Evolutionary conservation across 2,797 vertebrate genomes (phyloP).

Genomic region (Myripristis murdjan): DNA sequence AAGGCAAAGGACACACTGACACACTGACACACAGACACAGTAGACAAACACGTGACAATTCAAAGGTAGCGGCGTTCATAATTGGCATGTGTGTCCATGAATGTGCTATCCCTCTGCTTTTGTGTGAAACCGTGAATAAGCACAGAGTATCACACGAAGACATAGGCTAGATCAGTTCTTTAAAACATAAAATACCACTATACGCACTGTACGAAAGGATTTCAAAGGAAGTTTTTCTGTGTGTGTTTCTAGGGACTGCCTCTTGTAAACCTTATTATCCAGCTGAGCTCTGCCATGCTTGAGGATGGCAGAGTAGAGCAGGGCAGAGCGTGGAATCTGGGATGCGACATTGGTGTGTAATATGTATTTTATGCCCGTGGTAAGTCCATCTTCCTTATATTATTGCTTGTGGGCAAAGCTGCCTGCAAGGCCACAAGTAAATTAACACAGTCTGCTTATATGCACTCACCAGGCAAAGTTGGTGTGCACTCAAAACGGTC

Average conservation of each 20-base stretch:
- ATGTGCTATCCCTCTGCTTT: conserved; percentile 44
- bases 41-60: conserved; percentile 31
- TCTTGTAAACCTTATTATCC: conserved; percentile 26
- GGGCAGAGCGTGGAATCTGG: conserved; percentile 6
- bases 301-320: conserved; percentile 16
- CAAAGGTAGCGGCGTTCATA: conserved; percentile 56
- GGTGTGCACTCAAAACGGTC: conserved; percentile 13
- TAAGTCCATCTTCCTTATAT: conserved; percentile 4
- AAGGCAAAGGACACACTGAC: conserved; percentile 66
- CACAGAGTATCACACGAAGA: conserved; percentile 44
- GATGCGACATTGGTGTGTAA: conserved; percentile 14
- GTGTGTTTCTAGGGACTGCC: conserved; percentile 27
- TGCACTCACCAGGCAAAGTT: not conserved
- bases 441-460: conserved; percentile 17
- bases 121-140: conserved; percentile 53
- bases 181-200: conserved; percentile 20
- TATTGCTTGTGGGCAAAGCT: not conserved
- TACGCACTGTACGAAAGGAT: conserved; percentile 27
- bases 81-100: conserved; percentile 55
- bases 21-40: conserved; percentile 25
- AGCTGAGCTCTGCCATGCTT: not conserved
- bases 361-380: conserved; percentile 29
- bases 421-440: conserved; percentile 12
- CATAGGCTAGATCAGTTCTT: conserved; percentile 29
- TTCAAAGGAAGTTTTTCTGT: conserved; percentile 38